Conservation (phyloP, 2,797 vertebrate genomes). For the Sarcoramphus papa region DNA sequence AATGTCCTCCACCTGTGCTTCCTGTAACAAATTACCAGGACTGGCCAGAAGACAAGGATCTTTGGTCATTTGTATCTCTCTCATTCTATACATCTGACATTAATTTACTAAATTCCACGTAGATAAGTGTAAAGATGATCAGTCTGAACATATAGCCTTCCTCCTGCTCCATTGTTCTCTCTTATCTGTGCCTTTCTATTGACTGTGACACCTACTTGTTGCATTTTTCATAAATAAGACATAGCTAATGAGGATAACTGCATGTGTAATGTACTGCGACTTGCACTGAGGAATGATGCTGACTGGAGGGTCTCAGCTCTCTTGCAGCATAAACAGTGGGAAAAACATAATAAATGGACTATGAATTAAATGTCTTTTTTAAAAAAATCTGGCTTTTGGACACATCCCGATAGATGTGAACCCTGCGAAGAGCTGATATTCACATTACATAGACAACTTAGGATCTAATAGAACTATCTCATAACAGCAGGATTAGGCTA, state of each 20-base stretch:
- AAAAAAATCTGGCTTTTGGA: neutral
- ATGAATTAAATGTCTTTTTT: neutral
- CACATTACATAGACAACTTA: neutral
- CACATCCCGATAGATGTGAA: neutral
- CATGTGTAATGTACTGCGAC: neutral
- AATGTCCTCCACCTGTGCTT: neutral
- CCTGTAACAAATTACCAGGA: neutral
- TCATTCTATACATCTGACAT: neutral
- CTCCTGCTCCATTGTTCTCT: neutral
- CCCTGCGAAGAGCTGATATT: neutral
- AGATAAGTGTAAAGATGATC: neutral
- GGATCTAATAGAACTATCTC: neutral
- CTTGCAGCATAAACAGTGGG: neutral
- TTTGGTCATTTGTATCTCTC: neutral
- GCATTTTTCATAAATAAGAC: neutral
- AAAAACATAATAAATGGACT: neutral
- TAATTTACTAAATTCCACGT: neutral
- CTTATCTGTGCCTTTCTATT: neutral
- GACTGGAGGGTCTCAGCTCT: neutral
- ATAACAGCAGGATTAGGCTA: neutral
- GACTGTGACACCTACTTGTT: neutral
- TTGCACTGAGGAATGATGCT: neutral
- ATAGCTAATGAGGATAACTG: neutral
- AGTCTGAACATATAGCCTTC: neutral
- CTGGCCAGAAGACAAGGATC: neutral